These are phyloP conservation scores for Tenebrosternarchus preto DNA, from an alignment of 2,113 vertebrate species.

Conservation along the genomic window DNA sequence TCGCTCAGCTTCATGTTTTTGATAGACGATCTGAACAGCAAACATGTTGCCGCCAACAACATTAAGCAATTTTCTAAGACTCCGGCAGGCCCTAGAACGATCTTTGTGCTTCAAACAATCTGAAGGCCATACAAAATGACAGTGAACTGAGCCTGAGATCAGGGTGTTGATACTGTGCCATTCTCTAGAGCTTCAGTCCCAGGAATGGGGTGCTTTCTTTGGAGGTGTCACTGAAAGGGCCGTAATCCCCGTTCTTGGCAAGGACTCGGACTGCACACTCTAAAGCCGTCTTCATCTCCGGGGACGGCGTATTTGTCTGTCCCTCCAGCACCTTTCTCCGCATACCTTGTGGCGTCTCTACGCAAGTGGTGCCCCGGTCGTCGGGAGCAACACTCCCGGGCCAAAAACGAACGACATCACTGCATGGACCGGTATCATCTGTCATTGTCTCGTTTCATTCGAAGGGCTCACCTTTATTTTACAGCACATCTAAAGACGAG, in stretches of 20 bases:
- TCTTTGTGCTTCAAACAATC: slow-evolving; percentile 8
- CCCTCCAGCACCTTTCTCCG: not conserved
- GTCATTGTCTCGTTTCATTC: no score
- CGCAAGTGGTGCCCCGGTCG: no score
- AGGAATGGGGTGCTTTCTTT: slow-evolving; percentile 30
- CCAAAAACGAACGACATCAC: not conserved
- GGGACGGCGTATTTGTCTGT: slow-evolving; percentile 35
- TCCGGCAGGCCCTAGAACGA: not conserved
- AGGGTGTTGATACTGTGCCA: slow-evolving; percentile 34
- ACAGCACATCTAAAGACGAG: not conserved
- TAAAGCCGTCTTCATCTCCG: slow-evolving; percentile 30
- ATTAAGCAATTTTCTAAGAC: slow-evolving; percentile 20
- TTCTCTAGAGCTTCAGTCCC: slow-evolving; percentile 20
- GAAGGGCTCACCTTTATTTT: not conserved
- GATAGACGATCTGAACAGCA: slow-evolving; percentile 8
- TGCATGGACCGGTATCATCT: no score
- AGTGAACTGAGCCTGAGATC: slow-evolving; percentile 6
- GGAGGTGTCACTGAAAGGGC: slow-evolving; percentile 40
- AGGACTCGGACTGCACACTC: not conserved
- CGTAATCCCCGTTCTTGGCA: slow-evolving; percentile 43
- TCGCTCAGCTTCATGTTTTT: slow-evolving; percentile 9
- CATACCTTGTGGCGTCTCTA: not conserved
- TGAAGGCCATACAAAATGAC: slow-evolving; percentile 7
- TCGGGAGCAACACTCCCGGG: not conserved
- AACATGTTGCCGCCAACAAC: slow-evolving; percentile 30